phyloP scores from a whole-genome alignment of 2,888 invertebrate genomes.

The Oligia fasciuncula region DNA sequence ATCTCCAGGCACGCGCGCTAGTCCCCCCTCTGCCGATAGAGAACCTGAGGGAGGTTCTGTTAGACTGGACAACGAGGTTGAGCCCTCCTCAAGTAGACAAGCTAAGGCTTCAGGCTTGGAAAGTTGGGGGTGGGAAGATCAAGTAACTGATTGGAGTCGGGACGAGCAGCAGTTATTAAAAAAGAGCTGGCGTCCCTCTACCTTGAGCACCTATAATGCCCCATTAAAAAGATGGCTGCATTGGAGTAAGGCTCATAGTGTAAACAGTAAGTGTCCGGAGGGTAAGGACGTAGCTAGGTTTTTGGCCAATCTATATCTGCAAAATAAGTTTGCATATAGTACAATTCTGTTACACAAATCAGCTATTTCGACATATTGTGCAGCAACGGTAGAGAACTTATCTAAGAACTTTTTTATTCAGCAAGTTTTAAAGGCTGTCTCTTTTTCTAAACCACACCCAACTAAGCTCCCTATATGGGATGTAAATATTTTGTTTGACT shows the following conservation, averaged over 20 bases:
- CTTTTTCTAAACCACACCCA: conserved; percentile 7
- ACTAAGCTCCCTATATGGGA: conserved; percentile 9
- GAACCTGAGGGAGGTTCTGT: no score
- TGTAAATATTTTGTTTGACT: conserved; percentile 34
- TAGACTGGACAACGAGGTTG: no score
- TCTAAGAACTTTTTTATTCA: conserved; percentile 20
- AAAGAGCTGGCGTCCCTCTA: no score
- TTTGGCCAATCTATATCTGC: not conserved
- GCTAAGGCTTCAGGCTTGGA: no score
- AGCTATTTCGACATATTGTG: conserved; percentile 17
- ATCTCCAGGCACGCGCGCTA: no score
- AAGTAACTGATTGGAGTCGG: no score
- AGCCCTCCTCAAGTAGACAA: no score
- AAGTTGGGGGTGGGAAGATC: no score
- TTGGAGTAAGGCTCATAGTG: not conserved
- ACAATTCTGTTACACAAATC: conserved; percentile 28
- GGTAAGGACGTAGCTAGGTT: not conserved
- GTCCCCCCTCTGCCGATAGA: no score
- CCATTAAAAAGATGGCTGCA: not conserved
- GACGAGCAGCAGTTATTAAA: no score
- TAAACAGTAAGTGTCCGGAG: not conserved
- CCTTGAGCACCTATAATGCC: no score
- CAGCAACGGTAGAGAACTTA: not conserved
- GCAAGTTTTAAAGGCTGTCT: conserved; percentile 38
- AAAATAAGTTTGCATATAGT: not conserved